Evolutionary conservation across 2,888 invertebrate genomes (phyloP), one percentile per base, ranked within the genome.

Genomic region (Parnassius glacialis): DNA sequence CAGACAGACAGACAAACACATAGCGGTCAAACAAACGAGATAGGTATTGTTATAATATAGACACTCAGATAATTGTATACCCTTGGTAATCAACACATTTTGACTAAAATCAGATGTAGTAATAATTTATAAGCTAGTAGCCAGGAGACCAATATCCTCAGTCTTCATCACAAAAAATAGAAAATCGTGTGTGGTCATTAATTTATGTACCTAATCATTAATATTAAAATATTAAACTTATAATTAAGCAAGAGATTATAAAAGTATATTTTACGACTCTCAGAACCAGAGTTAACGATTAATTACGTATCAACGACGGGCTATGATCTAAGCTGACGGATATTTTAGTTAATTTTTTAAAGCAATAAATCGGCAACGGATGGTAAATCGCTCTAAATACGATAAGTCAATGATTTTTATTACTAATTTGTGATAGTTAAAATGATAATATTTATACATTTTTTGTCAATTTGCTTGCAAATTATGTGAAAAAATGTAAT

Each of bases 171-270:
- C 5, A 16, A 3, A 25, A 7, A 34, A 34, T 34, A 34, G 45
- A n/a, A 12, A 45, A 45, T 41, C 47, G 61, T 56, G 61, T 56
- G 61, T 61, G 61, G 61, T 34, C 61, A 41, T 41, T 48, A 13
- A 59, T n/a, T 11, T 34, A 13, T 56, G 2, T 34, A 34, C 34
- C 5, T 50, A 10, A 20, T 50, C 50, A 50, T 20, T 52, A 44
- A 52, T 52, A 58, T 58, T 51, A 13, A 52, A 59, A 45, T 59
- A 45, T 42, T 52, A 52, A n/a, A 25, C 41, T 12, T 47, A 41
- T 41, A 59, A 59, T 52, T 59, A 59, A 52, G 42, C 42, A 42
- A 10, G 13, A 1, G 11, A n/a, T n/a, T 41, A 45, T 52, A 52
- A 50, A 45, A 11, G 16, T 13, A 25, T 12, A n/a, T 25, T 48